phyloP scores from a whole-genome alignment of 2,888 invertebrate species.

The Stramonita haemastoma region DNA sequence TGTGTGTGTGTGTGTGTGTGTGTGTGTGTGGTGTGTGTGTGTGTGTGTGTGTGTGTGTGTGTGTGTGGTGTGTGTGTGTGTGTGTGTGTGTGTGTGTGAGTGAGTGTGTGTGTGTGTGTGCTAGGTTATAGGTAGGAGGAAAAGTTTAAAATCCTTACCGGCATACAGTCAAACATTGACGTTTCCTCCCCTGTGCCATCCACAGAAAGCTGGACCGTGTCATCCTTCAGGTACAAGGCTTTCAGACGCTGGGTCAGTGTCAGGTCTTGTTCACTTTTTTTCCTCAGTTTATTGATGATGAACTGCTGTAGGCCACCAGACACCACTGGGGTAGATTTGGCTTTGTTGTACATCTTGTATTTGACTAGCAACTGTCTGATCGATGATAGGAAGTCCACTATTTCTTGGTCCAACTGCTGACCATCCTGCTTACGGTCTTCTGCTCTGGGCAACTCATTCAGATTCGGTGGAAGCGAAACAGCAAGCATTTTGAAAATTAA shows the following conservation, averaged over 20 bases:
- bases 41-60: no score
- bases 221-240: conserved; percentile 47
- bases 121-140: no score
- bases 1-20: no score
- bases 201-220: conserved; percentile 7
- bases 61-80: no score
- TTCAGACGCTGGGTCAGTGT: conserved; percentile 40
- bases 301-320: conserved; percentile 69
- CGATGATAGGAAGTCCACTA: conserved; percentile 42
- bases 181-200: conserved; percentile 26
- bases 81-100: no score
- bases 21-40: no score
- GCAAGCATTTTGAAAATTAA: conserved; percentile 24
- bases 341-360: conserved; percentile 66
- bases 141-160: conserved; percentile 44
- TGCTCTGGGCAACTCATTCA: background rate
- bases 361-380: conserved; percentile 62
- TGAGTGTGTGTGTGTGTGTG: no score
- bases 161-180: conserved; percentile 46
- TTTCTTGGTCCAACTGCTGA: conserved; percentile 9
- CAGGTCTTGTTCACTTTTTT: conserved; percentile 36
- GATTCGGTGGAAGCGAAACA: background rate
- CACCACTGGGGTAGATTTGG: conserved; percentile 54
- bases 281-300: conserved; percentile 57
- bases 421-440: conserved; percentile 1